phyloP scores from a whole-genome alignment of 1,140 invertebrate species.

The Pseudomyrmex pallidus region DNA sequence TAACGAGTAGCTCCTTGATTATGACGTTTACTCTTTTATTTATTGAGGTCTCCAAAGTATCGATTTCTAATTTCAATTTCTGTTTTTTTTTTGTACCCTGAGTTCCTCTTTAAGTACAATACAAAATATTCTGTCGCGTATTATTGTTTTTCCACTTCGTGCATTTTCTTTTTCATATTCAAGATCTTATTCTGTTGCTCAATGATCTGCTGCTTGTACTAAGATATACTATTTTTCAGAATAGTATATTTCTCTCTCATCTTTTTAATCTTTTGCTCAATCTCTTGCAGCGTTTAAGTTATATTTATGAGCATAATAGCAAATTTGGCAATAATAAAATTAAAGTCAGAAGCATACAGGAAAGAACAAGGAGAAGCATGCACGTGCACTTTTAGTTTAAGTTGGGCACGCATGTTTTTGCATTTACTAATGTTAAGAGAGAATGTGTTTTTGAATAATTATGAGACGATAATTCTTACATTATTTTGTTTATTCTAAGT shows the following conservation, averaged over 20 bases:
- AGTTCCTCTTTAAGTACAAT: constrained; percentile 78
- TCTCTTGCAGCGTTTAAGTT: constrained; percentile 61
- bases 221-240: constrained; percentile 77
- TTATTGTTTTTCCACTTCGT: constrained; percentile 68
- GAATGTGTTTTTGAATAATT: constrained; percentile 60
- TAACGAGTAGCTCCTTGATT: constrained; percentile 78
- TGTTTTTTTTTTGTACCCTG: constrained; percentile 66
- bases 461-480: constrained; percentile 23
- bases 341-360: constrained; percentile 34
- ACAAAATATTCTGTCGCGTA: constrained; percentile 72
- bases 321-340: constrained; percentile 19
- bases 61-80: constrained; percentile 78
- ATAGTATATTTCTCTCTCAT: constrained; percentile 74
- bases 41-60: constrained; percentile 78
- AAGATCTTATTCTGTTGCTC: constrained; percentile 74
- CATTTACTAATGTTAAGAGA: constrained; percentile 53
- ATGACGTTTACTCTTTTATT: constrained; percentile 79
- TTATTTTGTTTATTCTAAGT: neutral
- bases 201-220: constrained; percentile 74
- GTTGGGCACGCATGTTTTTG: neutral
- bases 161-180: constrained; percentile 70
- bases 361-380: neutral
- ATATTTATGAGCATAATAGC: constrained; percentile 13
- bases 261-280: constrained; percentile 79
- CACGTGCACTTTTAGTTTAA: neutral